Evolutionary conservation across 2,113 vertebrate species (phyloP).

Genomic region (Psittacula cyanocephala): DNA sequence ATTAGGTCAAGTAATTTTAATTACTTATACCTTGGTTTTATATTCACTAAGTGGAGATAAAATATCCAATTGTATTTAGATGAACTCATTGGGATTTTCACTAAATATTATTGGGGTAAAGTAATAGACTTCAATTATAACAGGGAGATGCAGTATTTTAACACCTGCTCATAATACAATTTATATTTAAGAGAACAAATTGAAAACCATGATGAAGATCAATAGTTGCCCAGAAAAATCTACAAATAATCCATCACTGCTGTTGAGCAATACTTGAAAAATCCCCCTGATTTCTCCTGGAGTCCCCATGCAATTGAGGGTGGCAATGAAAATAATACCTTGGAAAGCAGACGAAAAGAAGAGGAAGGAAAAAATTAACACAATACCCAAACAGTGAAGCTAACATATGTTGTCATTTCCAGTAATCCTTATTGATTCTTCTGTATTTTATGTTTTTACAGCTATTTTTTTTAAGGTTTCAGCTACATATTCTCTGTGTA

Average conservation of each 20-base stretch:
- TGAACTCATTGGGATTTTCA: neutral
- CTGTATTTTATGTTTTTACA: neutral
- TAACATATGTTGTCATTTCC: neutral
- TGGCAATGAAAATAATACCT: neutral
- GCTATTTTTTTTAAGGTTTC: neutral
- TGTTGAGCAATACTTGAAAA: neutral
- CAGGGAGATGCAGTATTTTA: neutral
- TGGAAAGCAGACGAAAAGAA: neutral
- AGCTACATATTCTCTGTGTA: neutral
- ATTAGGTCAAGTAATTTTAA: neutral
- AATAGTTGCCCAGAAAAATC: neutral
- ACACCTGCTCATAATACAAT: neutral
- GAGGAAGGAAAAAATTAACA: neutral
- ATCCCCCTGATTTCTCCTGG: neutral
- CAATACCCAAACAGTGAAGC: neutral
- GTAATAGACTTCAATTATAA: neutral
- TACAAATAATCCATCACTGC: neutral
- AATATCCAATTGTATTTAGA: neutral
- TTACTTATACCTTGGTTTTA: neutral
- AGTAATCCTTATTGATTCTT: neutral
- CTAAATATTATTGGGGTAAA: neutral
- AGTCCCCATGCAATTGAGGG: neutral
- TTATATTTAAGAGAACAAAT: neutral
- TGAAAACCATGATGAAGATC: neutral
- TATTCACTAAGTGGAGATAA: neutral